Percentiles rank a stretch among this genome's conserved stretches.
Conservation (phyloP, 2,113 vertebrate species). For the Podiceps cristatus region DNA sequence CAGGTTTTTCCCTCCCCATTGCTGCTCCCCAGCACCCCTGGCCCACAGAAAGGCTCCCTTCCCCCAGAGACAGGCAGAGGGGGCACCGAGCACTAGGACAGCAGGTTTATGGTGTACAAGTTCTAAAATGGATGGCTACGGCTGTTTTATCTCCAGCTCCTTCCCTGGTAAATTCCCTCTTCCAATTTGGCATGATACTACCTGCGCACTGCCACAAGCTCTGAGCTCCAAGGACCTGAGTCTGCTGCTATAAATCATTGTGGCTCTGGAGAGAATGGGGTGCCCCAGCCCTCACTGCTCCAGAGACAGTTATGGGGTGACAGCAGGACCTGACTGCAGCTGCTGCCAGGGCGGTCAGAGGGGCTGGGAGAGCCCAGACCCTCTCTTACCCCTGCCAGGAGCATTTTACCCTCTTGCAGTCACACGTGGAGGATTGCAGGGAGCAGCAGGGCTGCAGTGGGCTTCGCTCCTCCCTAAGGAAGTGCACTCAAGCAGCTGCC, state of each 20-base stretch:
- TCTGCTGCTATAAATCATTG: slow-evolving; percentile 39
- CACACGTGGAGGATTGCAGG: neutral
- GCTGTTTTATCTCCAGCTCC: neutral
- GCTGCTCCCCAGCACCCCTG: neutral
- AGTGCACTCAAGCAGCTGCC: neutral
- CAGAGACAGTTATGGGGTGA: neutral
- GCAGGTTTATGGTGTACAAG: neutral
- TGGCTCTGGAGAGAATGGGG: neutral
- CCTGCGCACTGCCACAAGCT: neutral
- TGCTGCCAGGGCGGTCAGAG: neutral
- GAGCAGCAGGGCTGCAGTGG: neutral
- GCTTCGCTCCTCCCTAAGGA: neutral
- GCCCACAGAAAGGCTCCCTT: neutral
- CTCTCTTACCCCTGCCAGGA: neutral
- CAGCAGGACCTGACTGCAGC: neutral
- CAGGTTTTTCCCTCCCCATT: neutral
- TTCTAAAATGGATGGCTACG: neutral
- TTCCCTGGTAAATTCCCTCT: neutral
- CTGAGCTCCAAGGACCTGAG: slow-evolving; percentile 27
- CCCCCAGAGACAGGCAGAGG: neutral
- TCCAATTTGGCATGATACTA: neutral
- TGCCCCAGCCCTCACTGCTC: neutral
- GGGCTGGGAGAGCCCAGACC: neutral
- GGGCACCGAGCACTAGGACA: neutral
- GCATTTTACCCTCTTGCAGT: neutral